Evolutionary conservation across 1,140 invertebrate species (phyloP).

Genomic region (Rhizoglyphus robini): DNA sequence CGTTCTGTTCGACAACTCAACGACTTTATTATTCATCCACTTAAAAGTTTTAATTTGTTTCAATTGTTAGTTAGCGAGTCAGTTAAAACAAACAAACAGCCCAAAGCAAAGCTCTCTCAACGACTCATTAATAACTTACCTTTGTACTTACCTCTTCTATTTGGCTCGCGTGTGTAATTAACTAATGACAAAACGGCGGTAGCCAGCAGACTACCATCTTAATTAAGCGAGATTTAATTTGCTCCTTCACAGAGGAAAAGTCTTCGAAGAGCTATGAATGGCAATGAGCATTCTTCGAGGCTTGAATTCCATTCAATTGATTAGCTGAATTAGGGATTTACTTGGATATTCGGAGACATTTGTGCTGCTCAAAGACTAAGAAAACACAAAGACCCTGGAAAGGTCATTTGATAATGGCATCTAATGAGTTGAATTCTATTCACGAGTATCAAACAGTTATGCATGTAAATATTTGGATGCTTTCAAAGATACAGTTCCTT

Average conservation of each 20-base stretch:
- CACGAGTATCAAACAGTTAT: no score
- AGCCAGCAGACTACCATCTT: not conserved
- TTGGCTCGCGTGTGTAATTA: slow-evolving; percentile 4
- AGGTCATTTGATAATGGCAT: no score
- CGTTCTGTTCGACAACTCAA: not conserved
- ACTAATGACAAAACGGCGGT: slow-evolving; percentile 14
- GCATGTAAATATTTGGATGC: no score
- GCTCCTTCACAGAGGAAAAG: no score
- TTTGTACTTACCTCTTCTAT: not conserved
- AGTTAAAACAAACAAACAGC: not conserved
- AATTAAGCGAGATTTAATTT: slow-evolving; percentile 11
- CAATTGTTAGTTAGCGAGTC: slow-evolving; percentile 4
- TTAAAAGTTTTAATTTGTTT: slow-evolving; percentile 15
- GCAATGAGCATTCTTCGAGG: slow-evolving; percentile 2
- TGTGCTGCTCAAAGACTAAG: not conserved
- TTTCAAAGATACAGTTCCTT: no score
- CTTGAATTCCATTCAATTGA: not conserved
- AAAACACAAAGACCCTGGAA: no score
- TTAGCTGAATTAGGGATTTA: not conserved
- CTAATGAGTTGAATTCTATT: no score
- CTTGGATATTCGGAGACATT: not conserved
- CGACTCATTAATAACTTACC: not conserved
- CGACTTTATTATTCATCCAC: slow-evolving; percentile 12
- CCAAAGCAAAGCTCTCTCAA: not conserved
- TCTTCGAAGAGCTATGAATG: not conserved